Conservation (phyloP, 2,797 vertebrate species). For the Dryobates pubescens region DNA sequence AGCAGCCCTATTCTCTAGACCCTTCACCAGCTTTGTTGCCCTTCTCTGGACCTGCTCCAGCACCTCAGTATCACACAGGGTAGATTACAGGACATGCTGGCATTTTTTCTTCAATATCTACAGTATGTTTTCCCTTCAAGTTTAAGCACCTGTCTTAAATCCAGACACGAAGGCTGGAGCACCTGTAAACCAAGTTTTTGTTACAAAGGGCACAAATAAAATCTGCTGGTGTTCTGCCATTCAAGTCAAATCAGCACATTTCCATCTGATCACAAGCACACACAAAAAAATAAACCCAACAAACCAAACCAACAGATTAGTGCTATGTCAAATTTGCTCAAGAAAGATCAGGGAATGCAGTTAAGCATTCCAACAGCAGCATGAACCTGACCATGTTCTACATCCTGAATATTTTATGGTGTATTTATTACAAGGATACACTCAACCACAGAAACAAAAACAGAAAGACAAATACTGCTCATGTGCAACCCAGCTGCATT, state of each 20-base stretch:
- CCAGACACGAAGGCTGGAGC: neutral
- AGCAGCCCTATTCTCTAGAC: too few species aligned
- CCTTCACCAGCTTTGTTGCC: too few species aligned
- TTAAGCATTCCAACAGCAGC: slow-evolving; percentile 43
- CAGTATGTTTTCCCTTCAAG: neutral
- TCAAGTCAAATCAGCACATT: neutral
- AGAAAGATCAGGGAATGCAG: slow-evolving; percentile 34
- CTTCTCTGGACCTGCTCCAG: too few species aligned
- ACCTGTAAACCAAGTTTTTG: neutral
- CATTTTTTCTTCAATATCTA: neutral
- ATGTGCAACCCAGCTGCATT: slow-evolving; percentile 56
- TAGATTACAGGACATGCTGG: neutral
- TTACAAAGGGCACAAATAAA: slow-evolving; percentile 1
- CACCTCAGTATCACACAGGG: neutral
- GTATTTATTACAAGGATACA: slow-evolving; percentile 65
- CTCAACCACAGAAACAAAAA: slow-evolving; percentile 66
- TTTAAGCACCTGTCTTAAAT: slow-evolving; percentile 14
- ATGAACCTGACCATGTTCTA: slow-evolving; percentile 32
- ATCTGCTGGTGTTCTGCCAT: neutral
- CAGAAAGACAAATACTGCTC: slow-evolving; percentile 39
- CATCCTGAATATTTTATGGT: slow-evolving; percentile 67
- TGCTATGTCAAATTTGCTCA: neutral
- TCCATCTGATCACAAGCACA: neutral
- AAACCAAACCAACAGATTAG: neutral
- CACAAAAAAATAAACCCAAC: neutral